phyloP scores from a whole-genome alignment of 2,888 invertebrate genomes.

The Orchesella flavescens region DNA sequence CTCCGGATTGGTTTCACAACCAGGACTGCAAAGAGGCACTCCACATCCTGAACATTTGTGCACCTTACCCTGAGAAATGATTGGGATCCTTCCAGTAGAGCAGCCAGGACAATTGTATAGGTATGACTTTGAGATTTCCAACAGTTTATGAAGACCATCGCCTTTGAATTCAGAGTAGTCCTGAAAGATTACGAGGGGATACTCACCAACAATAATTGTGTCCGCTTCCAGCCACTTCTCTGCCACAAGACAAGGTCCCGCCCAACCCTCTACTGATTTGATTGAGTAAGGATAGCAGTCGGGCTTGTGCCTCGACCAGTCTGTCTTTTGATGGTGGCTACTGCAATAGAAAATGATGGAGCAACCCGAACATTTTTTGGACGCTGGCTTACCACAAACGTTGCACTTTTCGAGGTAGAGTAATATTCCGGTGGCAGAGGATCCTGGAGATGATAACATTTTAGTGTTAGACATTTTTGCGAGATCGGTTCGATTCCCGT shows the following conservation, averaged over 20 bases:
- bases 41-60: conserved; percentile 39
- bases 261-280: not conserved
- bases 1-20: conserved; percentile 2
- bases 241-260: conserved; percentile 30
- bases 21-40: conserved; percentile 29
- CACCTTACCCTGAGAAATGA: not conserved
- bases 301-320: conserved; percentile 81
- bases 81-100: conserved; percentile 14
- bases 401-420: conserved; percentile 43
- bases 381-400: conserved; percentile 42
- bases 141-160: conserved; percentile 1
- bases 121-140: conserved; percentile 4
- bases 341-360: conserved; percentile 82
- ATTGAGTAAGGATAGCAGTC: conserved; percentile 73
- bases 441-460: too few relatives aligned
- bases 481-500: too few relatives aligned
- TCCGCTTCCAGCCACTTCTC: conserved; percentile 8
- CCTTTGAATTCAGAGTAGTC: not conserved
- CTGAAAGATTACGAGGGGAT: conserved; percentile 32
- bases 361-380: conserved; percentile 74
- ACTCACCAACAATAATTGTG: conserved; percentile 32
- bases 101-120: conserved; percentile 37
- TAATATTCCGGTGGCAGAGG: too few relatives aligned
- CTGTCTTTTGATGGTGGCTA: conserved; percentile 81
- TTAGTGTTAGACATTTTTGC: too few relatives aligned